These are phyloP conservation scores for Epizoanthus rinbou DNA, from an alignment of 92 coral and sea anemone species.

Conservation along the genomic window DNA sequence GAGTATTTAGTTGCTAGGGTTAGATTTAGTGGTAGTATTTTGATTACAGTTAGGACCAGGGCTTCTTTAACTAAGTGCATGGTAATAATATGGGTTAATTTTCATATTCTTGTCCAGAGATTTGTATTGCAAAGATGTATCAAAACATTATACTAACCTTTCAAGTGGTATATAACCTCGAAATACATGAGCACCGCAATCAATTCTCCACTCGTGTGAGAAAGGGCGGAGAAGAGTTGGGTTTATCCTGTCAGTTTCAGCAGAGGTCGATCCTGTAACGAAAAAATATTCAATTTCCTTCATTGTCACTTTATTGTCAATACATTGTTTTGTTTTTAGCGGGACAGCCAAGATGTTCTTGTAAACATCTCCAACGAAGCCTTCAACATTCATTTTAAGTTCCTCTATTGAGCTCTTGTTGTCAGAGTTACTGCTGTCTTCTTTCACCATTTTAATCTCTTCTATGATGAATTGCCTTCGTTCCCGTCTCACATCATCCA, in stretches of 20 bases:
- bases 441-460: background rate
- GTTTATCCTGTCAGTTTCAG: conserved; percentile 32
- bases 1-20: too few species aligned
- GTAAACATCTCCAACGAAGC: background rate
- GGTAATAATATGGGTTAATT: too few species aligned
- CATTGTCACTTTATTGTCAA: background rate
- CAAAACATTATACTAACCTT: too few species aligned
- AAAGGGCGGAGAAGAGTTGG: conserved; percentile 63
- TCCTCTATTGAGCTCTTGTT: background rate
- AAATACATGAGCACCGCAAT: conserved; percentile 39
- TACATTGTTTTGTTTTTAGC: background rate
- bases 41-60: too few species aligned
- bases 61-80: too few species aligned
- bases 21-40: too few species aligned
- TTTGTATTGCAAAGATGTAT: too few species aligned
- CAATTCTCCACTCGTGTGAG: conserved; percentile 44
- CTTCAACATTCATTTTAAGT: background rate
- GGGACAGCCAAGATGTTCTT: background rate
- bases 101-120: too few species aligned
- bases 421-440: too few species aligned
- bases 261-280: conserved; percentile 49
- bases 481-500: conserved; percentile 43
- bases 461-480: conserved; percentile 33
- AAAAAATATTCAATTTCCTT: conserved; percentile 56
- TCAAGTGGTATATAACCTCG: conserved; percentile 47